Conservation (phyloP, 2,113 vertebrate genomes). For the Lanius ludovicianus region DNA sequence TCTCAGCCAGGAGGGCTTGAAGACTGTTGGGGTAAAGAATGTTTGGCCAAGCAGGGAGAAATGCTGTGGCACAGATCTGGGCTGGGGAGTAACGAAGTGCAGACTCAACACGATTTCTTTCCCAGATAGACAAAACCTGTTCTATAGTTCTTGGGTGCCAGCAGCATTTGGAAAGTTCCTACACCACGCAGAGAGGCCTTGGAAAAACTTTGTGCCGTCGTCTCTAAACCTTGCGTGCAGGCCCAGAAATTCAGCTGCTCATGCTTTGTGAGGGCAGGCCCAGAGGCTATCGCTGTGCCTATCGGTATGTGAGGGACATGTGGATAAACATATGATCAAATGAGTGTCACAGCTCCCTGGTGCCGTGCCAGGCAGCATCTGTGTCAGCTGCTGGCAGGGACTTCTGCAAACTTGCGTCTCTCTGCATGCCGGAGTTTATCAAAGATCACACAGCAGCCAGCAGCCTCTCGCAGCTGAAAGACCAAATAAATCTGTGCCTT, state of each 20-base stretch:
- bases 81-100: background rate
- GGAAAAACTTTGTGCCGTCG: background rate
- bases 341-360: conserved; percentile 33
- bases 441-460: conserved; percentile 3
- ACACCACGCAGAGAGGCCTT: background rate
- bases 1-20: background rate
- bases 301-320: background rate
- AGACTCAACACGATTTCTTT: background rate
- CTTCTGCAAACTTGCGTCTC: background rate
- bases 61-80: background rate
- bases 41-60: background rate
- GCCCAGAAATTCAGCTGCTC: background rate
- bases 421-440: background rate
- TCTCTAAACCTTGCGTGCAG: background rate
- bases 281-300: conserved; percentile 16
- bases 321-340: conserved; percentile 27
- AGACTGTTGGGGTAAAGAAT: background rate
- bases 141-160: background rate
- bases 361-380: conserved; percentile 42
- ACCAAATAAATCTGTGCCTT: conserved; percentile 33
- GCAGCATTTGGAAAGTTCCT: background rate
- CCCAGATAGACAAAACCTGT: background rate
- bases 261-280: background rate
- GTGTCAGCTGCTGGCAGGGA: conserved; percentile 42
- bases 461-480: background rate